A percentile compares a stretch with the other conserved stretches of the same genome.
phyloP scores from a whole-genome alignment of 2,113 vertebrate genomes.

The Xiphorhynchus elegans region DNA sequence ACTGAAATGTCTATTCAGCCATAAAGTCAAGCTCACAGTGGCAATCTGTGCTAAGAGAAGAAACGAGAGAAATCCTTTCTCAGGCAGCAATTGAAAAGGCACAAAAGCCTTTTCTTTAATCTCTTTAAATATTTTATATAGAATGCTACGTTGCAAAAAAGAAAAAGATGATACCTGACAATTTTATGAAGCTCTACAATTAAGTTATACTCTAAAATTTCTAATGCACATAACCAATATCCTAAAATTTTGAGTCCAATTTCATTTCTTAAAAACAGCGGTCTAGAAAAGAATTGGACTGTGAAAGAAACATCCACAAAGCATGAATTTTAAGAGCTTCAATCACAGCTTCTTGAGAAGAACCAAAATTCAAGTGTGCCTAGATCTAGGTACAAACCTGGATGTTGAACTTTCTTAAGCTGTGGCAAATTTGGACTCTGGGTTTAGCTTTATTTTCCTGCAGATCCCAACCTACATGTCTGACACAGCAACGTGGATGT shows the following conservation, averaged over 20 bases:
- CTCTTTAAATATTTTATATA: not conserved
- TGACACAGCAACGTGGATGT: not conserved
- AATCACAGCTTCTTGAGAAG: not conserved
- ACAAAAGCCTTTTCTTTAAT: not conserved
- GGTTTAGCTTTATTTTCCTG: not conserved
- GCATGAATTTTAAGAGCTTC: not conserved
- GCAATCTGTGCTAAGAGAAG: slow-evolving; percentile 10
- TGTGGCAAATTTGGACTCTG: not conserved
- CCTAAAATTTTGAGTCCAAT: not conserved
- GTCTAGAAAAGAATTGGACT: not conserved
- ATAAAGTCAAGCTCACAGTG: not conserved
- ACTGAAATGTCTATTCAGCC: slow-evolving; percentile 16
- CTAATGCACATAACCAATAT: not conserved
- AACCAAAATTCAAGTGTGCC: not conserved
- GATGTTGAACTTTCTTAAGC: not conserved
- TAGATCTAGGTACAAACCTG: not conserved
- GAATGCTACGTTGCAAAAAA: not conserved
- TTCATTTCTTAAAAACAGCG: not conserved
- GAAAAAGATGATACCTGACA: not conserved
- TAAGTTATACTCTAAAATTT: not conserved
- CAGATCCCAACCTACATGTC: not conserved
- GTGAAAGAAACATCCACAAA: not conserved
- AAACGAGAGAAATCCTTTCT: not conserved
- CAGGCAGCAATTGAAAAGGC: not conserved
- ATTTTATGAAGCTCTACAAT: not conserved